Evolutionary conservation across 2,113 vertebrate species (phyloP).

Genomic region (Tautogolabrus adspersus): DNA sequence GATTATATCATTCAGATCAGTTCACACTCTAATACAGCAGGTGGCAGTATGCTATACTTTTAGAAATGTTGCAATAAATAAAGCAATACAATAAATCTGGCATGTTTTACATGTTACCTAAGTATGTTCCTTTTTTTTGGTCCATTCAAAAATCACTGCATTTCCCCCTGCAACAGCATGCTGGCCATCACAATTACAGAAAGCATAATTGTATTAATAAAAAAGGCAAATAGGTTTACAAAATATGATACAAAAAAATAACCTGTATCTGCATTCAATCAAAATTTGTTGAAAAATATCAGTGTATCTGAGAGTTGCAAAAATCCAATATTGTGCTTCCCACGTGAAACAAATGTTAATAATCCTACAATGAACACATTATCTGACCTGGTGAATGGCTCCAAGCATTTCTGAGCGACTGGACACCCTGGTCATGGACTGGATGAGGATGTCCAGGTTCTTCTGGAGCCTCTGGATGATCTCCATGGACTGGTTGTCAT

Average conservation of each 20-base stretch:
- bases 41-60: background rate
- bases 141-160: no score
- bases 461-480: constrained; percentile 93
- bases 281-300: no score
- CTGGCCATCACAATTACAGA: no score
- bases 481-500: constrained; percentile 92
- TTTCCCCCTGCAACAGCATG: no score
- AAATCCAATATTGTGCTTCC: no score
- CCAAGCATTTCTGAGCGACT: constrained; percentile 96
- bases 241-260: no score
- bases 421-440: constrained; percentile 90
- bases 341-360: background rate
- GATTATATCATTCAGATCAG: background rate
- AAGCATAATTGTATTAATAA: no score
- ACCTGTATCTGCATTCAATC: no score
- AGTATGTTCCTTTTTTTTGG: no score
- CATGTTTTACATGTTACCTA: background rate
- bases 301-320: no score
- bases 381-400: constrained; percentile 93
- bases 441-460: constrained; percentile 89
- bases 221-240: no score
- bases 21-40: background rate
- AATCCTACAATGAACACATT: background rate
- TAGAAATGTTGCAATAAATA: background rate
- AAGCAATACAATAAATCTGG: background rate